phyloP scores from a whole-genome alignment of 2,797 vertebrate species.

The Lagodon rhomboides region DNA sequence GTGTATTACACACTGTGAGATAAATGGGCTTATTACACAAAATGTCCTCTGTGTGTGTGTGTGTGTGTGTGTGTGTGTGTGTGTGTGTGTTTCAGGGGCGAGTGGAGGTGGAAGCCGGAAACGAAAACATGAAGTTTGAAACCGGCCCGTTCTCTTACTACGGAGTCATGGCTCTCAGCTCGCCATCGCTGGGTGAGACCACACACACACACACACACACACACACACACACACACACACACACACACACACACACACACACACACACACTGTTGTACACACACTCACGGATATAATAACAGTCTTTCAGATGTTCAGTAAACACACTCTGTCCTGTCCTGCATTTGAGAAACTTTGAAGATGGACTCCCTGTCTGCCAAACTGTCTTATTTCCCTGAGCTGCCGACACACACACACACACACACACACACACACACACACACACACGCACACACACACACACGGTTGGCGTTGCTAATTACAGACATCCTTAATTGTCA shows the following conservation, averaged over 20 bases:
- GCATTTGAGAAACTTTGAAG: too few species aligned
- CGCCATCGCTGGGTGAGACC: slow-evolving; percentile 79
- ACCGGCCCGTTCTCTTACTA: slow-evolving; percentile 96
- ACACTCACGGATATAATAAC: neutral
- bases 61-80: slow-evolving; percentile 26
- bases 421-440: too few species aligned
- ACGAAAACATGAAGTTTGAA: slow-evolving; percentile 98
- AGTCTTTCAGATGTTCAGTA: too few species aligned
- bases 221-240: neutral
- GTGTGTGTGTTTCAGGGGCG: slow-evolving; percentile 87
- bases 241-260: slow-evolving; percentile 9
- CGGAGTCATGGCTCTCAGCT: slow-evolving; percentile 91
- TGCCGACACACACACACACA: too few species aligned
- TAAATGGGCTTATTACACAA: slow-evolving; percentile 4
- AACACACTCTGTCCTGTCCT: too few species aligned
- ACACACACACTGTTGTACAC: neutral
- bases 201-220: slow-evolving; percentile 14
- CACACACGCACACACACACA: too few species aligned
- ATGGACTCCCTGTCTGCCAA: too few species aligned
- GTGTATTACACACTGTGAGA: neutral
- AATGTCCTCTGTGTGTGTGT: slow-evolving; percentile 5
- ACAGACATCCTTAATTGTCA: too few species aligned
- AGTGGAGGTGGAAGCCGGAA: slow-evolving; percentile 96
- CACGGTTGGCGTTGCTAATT: too few species aligned
- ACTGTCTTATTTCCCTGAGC: too few species aligned